Evolutionary conservation across 2,113 vertebrate species (phyloP), one percentile per base, ranked within the genome.

Genomic region (Nanorana parkeri): DNA sequence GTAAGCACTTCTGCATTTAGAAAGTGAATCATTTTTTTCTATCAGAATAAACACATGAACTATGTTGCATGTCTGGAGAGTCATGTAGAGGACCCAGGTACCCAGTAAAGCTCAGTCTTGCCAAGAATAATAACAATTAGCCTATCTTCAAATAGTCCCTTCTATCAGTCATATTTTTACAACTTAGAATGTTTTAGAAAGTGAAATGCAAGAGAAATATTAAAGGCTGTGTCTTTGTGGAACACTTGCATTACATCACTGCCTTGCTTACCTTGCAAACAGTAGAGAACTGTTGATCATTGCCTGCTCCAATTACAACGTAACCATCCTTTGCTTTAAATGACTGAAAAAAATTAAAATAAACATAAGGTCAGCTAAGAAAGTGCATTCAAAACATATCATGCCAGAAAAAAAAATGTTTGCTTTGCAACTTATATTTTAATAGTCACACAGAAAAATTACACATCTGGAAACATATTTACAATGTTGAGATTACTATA

Each of bases 271-370:
- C 97, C 92, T 95, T 93, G 89, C 97, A 98, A 56, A 97, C 86
- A 77, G 86, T 91, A 83, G 92, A 86, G 89, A 97, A 99, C 85
- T 98, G 96, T 26, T 92, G 91, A 84, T 99, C 89, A 69, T 97
- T 99, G 84, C 95, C 96, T 80, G 96, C 94, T 84, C 94, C 97
- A 23, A 99, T 91, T 47, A 99, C 92, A 0, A 99, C 52, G 88
- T 96, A 94, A 75, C 95, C 94, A 55, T 99, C 96, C 88, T 91
- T 93, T 79, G 96, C 97, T 86, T 87, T 94, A 90, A 98, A 99
- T 69, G 93, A 95, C 97, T 99, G 88, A 65, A 87, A 90, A 75
- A 90, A 88, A 5, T 90, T 72, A 41, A 58, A 7, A 72, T 23
- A 85, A 66, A 81, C 24, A 0, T 67, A 36, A 67, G 67, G n/a